Evolutionary conservation across 2,888 invertebrate genomes (phyloP).

Genomic region (Ryuthela nishihirai): DNA sequence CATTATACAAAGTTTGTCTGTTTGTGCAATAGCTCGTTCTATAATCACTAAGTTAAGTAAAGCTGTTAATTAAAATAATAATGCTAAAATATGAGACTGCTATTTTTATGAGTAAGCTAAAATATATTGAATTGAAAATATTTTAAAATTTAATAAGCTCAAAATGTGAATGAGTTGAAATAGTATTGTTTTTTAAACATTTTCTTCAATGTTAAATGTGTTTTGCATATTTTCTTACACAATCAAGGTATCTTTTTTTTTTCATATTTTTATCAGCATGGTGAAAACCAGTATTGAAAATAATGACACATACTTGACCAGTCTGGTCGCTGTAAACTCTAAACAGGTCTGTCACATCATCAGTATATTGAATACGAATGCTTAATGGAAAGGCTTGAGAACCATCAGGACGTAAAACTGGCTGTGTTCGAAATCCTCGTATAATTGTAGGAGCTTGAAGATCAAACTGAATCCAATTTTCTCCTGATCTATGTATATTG

Average conservation of each 20-base stretch:
- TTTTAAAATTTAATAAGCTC: no score
- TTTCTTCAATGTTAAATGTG: no score
- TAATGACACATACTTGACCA: conserved; percentile 56
- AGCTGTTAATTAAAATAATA: no score
- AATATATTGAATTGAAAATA: no score
- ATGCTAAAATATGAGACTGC: no score
- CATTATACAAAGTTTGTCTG: no score
- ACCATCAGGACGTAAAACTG: conserved; percentile 62
- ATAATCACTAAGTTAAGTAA: no score
- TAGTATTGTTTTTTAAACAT: no score
- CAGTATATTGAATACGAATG: conserved; percentile 80
- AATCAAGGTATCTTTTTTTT: neutral
- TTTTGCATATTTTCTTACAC: no score
- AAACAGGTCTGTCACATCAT: conserved; percentile 81
- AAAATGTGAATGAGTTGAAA: no score
- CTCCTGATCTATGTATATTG: conserved; percentile 74
- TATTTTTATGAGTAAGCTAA: no score
- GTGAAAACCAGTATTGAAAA: neutral
- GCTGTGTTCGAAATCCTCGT: conserved; percentile 82
- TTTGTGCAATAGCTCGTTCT: no score
- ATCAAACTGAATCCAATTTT: conserved; percentile 79
- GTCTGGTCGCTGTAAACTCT: conserved; percentile 90
- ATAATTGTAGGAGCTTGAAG: conserved; percentile 83
- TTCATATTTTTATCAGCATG: neutral
- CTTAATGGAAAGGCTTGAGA: conserved; percentile 79